phyloP scores from a whole-genome alignment of 2,888 invertebrate genomes.

The Heliconius ethilla region DNA sequence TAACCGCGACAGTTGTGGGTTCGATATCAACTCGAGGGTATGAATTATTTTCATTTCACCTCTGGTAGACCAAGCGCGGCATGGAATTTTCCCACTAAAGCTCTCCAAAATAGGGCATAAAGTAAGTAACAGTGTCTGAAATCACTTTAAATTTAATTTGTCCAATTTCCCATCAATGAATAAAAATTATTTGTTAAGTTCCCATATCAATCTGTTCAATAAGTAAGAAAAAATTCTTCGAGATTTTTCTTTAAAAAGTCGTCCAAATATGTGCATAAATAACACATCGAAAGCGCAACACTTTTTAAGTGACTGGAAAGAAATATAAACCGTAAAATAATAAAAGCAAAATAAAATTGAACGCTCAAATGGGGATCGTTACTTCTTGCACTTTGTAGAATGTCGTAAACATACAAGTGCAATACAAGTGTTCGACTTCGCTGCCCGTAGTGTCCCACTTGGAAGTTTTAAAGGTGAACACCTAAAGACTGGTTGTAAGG shows the following conservation, averaged over 20 bases:
- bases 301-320: constrained; percentile 33
- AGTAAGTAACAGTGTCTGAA: too few species aligned
- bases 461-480: constrained; percentile 39
- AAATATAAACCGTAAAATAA: constrained; percentile 25
- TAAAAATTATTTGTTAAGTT: too few species aligned
- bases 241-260: constrained; percentile 39
- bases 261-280: constrained; percentile 46
- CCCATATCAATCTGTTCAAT: not conserved
- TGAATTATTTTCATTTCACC: too few species aligned
- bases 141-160: too few species aligned
- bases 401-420: constrained; percentile 37
- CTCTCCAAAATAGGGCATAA: too few species aligned
- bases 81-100: too few species aligned
- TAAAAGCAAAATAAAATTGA: constrained; percentile 38
- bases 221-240: not conserved
- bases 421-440: constrained; percentile 39
- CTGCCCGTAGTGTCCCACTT: constrained; percentile 38
- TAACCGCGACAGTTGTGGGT: not conserved
- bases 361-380: constrained; percentile 39
- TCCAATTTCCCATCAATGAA: too few species aligned
- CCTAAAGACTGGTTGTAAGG: not conserved
- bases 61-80: too few species aligned
- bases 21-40: not conserved
- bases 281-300: constrained; percentile 39
- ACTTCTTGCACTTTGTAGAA: constrained; percentile 38